A percentile compares a stretch with the other conserved stretches of the same genome.
These are phyloP conservation scores for Seriola quinqueradiata DNA, from an alignment of 2,113 vertebrate species.

Conservation along the genomic window DNA sequence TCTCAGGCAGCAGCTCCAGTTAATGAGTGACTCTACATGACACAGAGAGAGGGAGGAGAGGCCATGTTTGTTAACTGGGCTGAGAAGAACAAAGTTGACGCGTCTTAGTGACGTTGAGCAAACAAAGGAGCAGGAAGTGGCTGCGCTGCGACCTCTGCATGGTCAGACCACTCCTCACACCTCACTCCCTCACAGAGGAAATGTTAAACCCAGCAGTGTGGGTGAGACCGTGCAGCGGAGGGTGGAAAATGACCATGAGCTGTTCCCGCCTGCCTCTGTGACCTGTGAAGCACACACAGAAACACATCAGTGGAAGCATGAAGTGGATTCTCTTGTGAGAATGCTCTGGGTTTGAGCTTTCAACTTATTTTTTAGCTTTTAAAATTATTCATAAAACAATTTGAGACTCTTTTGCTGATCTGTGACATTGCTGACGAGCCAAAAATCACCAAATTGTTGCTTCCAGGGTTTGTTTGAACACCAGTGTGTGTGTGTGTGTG, in stretches of 20 bases:
- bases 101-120: conserved; percentile 48
- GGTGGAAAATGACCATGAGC: conserved; percentile 19
- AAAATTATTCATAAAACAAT: too few relatives aligned
- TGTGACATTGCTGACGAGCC: too few relatives aligned
- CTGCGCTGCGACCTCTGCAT: background rate
- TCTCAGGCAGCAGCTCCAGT: conserved; percentile 34
- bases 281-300: background rate
- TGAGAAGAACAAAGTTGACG: conserved; percentile 50
- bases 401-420: too few relatives aligned
- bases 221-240: background rate
- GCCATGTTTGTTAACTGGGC: conserved; percentile 71
- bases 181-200: background rate
- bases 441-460: background rate
- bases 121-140: conserved; percentile 37
- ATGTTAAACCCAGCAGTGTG: background rate
- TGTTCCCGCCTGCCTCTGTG: too few relatives aligned
- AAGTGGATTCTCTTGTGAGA: too few relatives aligned
- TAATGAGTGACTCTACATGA: conserved; percentile 69
- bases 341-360: too few relatives aligned
- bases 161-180: background rate
- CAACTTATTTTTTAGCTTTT: too few relatives aligned
- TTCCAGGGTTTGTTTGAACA: background rate
- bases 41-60: conserved; percentile 17
- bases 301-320: background rate
- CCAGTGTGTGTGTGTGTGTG: background rate